Percentiles rank a stretch among this genome's conserved stretches.
phyloP scores from a whole-genome alignment of 1,140 invertebrate genomes.

The Camponotus floridanus region DNA sequence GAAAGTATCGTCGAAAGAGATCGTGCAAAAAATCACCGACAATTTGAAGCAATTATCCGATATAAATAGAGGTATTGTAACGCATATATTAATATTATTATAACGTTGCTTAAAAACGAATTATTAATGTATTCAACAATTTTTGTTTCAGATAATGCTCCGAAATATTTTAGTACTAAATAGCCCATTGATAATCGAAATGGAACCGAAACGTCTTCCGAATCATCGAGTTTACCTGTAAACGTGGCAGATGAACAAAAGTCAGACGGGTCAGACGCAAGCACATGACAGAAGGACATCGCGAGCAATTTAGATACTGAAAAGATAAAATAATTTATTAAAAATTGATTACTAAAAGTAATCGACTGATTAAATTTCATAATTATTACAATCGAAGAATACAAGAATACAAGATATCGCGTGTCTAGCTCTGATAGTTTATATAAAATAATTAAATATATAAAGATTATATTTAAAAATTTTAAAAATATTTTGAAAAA shows the following conservation, averaged over 20 bases:
- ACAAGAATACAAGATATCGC: not conserved
- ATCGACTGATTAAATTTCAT: not conserved
- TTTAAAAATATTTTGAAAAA: too few relatives aligned
- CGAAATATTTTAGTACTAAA: not conserved
- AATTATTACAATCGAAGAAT: not conserved
- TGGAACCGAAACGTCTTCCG: constrained; percentile 33
- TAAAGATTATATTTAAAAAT: not conserved
- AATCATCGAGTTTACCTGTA: constrained; percentile 11
- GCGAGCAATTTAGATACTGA: not conserved
- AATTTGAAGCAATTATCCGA: not conserved
- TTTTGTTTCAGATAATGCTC: not conserved
- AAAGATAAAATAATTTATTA: not conserved
- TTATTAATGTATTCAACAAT: not conserved
- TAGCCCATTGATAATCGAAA: constrained; percentile 17
- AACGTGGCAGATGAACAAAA: not conserved
- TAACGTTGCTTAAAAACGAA: constrained; percentile 5
- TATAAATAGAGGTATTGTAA: not conserved
- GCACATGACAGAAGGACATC: not conserved
- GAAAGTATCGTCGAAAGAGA: not conserved
- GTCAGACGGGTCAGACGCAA: not conserved
- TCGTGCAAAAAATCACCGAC: not conserved
- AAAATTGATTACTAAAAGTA: not conserved
- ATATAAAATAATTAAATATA: constrained; percentile 2
- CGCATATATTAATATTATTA: not conserved
- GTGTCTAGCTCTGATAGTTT: too few relatives aligned